These are phyloP conservation scores for Perizoma flavofasciatum DNA, from an alignment of 2,888 invertebrate species.

Conservation along the genomic window DNA sequence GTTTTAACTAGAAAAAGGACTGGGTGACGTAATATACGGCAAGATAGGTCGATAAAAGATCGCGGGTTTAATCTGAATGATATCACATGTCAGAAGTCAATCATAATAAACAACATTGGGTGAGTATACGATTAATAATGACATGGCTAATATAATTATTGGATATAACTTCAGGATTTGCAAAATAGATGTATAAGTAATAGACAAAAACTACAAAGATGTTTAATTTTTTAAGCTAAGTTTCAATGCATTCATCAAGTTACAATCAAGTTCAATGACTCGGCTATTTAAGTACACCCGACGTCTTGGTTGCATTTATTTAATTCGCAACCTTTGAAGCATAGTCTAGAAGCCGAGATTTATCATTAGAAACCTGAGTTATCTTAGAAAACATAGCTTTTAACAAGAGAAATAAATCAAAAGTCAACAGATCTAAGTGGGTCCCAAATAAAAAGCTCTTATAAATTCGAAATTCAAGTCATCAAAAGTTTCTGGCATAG, in stretches of 20 bases:
- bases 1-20: no score
- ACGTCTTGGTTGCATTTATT: constrained; percentile 59
- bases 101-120: no score
- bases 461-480: no score
- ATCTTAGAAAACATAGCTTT: neutral
- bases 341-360: constrained; percentile 21
- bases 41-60: no score
- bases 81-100: no score
- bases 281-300: constrained; percentile 58
- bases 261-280: constrained; percentile 72
- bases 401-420: neutral
- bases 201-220: constrained; percentile 2
- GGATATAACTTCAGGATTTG: no score
- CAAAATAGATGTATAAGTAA: neutral
- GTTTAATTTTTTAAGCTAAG: constrained; percentile 27
- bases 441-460: no score
- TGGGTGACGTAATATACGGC: no score
- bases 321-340: constrained; percentile 55
- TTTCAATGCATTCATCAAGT: constrained; percentile 53
- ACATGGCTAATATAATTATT: no score
- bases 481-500: neutral
- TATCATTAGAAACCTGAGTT: neutral
- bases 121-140: no score
- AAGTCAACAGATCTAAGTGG: neutral
- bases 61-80: no score